These are phyloP conservation scores for Gymnosoma rotundatum DNA, from an alignment of 2,888 invertebrate genomes.

Conservation along the genomic window DNA sequence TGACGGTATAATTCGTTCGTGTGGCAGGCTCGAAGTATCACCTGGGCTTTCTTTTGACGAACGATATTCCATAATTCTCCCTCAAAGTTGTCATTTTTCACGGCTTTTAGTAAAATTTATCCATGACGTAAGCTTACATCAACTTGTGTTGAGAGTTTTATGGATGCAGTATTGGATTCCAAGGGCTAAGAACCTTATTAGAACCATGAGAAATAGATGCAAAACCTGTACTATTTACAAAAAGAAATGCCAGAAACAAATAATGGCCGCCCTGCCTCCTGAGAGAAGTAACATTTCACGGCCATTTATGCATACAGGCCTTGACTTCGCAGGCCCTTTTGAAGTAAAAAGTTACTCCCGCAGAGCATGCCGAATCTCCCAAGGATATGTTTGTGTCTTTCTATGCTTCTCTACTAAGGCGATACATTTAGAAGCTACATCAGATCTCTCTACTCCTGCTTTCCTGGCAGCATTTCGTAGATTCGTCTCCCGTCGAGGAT, in stretches of 20 bases:
- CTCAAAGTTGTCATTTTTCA: not conserved
- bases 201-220: not conserved
- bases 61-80: not conserved
- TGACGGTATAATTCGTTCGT: constrained; percentile 36
- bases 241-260: not conserved
- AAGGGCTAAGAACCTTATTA: not conserved
- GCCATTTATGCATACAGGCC: constrained; percentile 1
- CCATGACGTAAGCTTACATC: not conserved
- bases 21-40: constrained; percentile 17
- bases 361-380: no score
- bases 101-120: constrained; percentile 5
- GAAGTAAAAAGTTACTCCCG: no score
- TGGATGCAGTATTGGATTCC: constrained; percentile 6
- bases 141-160: not conserved
- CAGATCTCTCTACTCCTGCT: no score
- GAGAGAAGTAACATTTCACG: not conserved
- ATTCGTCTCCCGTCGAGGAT: no score
- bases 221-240: not conserved
- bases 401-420: no score
- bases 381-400: no score
- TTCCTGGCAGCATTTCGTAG: no score
- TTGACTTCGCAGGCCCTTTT: not conserved
- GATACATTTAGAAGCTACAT: no score
- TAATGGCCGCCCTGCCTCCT: not conserved
- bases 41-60: not conserved